These are phyloP conservation scores for Syritta pipiens DNA, from an alignment of 2,888 invertebrate genomes.

Conservation along the genomic window DNA sequence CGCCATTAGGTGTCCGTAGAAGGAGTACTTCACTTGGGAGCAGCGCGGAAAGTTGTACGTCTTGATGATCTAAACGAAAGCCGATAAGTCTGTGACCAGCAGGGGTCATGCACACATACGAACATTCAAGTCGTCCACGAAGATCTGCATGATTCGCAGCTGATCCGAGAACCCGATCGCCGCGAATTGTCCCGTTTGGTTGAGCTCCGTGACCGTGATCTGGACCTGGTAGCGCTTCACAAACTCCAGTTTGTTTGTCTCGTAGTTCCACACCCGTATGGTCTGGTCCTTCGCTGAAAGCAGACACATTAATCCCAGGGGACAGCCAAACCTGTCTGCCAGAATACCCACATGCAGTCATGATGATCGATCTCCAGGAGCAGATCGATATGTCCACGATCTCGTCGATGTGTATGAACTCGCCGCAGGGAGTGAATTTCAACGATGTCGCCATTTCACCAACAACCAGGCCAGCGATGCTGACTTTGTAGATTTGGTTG, in stretches of 20 bases:
- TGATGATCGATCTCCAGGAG: constrained; percentile 93
- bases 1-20: constrained; percentile 93
- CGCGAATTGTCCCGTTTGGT: constrained; percentile 90
- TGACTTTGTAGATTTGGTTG: constrained; percentile 85
- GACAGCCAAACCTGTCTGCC: too few species aligned
- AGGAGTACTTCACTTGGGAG: constrained; percentile 88
- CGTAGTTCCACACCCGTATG: constrained; percentile 95
- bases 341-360: constrained; percentile 83
- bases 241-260: constrained; percentile 88
- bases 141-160: constrained; percentile 90
- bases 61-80: constrained; percentile 75
- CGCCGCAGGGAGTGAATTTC: constrained; percentile 85
- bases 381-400: constrained; percentile 91
- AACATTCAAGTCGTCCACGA: constrained; percentile 90
- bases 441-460: constrained; percentile 74
- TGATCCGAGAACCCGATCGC: constrained; percentile 95
- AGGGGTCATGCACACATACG: constrained; percentile 3
- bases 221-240: constrained; percentile 90
- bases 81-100: background rate
- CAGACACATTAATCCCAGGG: constrained; percentile 70
- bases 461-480: constrained; percentile 82
- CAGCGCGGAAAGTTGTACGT: constrained; percentile 84
- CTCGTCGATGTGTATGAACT: constrained; percentile 88
- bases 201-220: constrained; percentile 85
- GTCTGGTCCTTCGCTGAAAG: constrained; percentile 88